phyloP scores from a whole-genome alignment of 1,140 invertebrate species.

The Zaprionus africanus region DNA sequence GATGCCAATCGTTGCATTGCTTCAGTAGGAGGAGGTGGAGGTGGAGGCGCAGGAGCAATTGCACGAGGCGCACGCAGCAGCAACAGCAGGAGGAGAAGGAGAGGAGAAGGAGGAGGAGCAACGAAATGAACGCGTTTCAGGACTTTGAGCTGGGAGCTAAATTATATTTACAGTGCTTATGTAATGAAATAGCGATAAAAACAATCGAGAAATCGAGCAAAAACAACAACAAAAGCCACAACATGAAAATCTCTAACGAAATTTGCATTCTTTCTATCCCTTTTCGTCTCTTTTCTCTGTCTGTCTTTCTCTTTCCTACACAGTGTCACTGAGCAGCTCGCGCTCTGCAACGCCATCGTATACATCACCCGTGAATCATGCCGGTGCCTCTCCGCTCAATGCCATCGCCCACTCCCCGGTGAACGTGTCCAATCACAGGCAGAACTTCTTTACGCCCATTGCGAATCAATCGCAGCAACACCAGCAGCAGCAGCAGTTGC shows the following conservation, averaged over 20 bases:
- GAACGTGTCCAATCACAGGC: conserved; percentile 86
- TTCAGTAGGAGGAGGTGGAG: conserved; percentile 22
- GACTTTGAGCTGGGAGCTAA: conserved; percentile 80
- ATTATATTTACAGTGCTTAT: conserved; percentile 84
- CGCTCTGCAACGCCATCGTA: conserved; percentile 94
- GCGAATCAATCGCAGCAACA: conserved; percentile 85
- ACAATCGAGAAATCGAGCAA: background rate
- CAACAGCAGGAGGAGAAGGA: conserved; percentile 18
- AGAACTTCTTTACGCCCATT: conserved; percentile 95
- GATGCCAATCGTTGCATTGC: conserved; percentile 45
- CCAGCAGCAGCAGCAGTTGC: conserved; percentile 81
- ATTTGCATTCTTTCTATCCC: conserved; percentile 4
- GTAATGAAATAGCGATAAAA: conserved; percentile 55
- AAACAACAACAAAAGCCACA: background rate
- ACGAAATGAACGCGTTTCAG: conserved; percentile 78
- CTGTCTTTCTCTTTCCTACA: conserved; percentile 40
- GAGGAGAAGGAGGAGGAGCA: conserved; percentile 27
- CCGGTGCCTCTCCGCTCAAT: conserved; percentile 86
- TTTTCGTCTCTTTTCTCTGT: background rate
- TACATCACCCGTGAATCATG: conserved; percentile 90
- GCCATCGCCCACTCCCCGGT: conserved; percentile 89
- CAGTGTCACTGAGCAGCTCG: conserved; percentile 96
- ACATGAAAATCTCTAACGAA: conserved; percentile 8
- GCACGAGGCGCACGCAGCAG: conserved; percentile 19
- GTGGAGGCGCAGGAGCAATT: conserved; percentile 1